phyloP scores from a whole-genome alignment of 1,140 invertebrate species.

The Cotesia glomerata region DNA sequence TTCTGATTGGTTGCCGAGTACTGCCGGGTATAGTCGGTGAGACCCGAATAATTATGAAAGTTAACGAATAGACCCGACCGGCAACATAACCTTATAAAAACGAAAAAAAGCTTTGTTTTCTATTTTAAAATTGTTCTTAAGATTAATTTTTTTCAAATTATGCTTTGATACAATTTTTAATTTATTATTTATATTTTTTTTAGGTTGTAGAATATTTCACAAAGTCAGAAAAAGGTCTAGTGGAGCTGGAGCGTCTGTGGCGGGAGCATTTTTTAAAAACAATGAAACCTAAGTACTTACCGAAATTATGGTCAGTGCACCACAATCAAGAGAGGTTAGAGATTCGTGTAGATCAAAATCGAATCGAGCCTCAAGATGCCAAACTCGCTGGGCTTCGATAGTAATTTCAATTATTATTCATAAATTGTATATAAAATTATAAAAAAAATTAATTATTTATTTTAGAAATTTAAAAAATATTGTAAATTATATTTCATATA shows the following conservation, averaged over 20 bases:
- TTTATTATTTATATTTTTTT: slow-evolving; percentile 43
- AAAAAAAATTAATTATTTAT: too few species aligned
- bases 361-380: slow-evolving; percentile 56
- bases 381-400: slow-evolving; percentile 50
- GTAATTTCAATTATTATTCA: slow-evolving; percentile 17
- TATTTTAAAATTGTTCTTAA: too few species aligned
- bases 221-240: slow-evolving; percentile 66
- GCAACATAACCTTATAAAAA: too few species aligned
- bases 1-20: too few species aligned
- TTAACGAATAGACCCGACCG: too few species aligned
- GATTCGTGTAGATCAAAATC: slow-evolving; percentile 54
- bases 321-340: slow-evolving; percentile 69
- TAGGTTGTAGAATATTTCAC: slow-evolving; percentile 72
- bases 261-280: slow-evolving; percentile 76
- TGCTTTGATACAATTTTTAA: neutral
- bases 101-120: too few species aligned
- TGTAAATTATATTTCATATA: too few species aligned
- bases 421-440: too few species aligned
- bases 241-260: slow-evolving; percentile 77
- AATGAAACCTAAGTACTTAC: slow-evolving; percentile 77
- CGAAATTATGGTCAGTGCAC: slow-evolving; percentile 77
- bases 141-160: slow-evolving; percentile 44
- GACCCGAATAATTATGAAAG: too few species aligned
- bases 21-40: too few species aligned
- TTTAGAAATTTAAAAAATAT: too few species aligned